These are phyloP conservation scores for Phocoena sinus DNA, from an alignment of 2,113 vertebrate species.

Conservation along the genomic window DNA sequence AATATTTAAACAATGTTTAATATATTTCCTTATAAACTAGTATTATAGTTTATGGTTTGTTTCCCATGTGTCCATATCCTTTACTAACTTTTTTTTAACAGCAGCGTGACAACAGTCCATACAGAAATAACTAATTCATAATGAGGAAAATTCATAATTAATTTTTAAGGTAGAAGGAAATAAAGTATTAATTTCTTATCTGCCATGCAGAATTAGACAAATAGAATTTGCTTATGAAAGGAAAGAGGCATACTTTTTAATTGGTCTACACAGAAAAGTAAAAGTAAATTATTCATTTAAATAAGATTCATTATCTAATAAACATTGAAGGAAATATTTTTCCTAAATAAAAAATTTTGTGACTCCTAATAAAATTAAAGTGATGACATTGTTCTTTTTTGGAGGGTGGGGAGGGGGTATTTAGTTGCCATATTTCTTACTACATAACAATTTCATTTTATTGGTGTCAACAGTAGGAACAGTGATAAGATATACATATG, in stretches of 20 bases:
- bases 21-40: slow-evolving; percentile 62
- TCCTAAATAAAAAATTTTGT: slow-evolving; percentile 62
- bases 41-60: slow-evolving; percentile 50
- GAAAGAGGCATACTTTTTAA: slow-evolving; percentile 46
- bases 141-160: slow-evolving; percentile 12
- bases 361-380: slow-evolving; percentile 62
- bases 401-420: not conserved
- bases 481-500: not conserved
- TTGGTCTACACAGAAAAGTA: slow-evolving; percentile 54
- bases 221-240: slow-evolving; percentile 53
- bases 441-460: not conserved
- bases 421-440: slow-evolving; percentile 48
- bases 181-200: slow-evolving; percentile 58
- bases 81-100: slow-evolving; percentile 55
- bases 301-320: slow-evolving; percentile 56
- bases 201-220: slow-evolving; percentile 61
- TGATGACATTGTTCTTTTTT: slow-evolving; percentile 50
- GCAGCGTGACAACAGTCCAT: slow-evolving; percentile 11
- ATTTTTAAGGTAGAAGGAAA: slow-evolving; percentile 55
- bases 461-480: not conserved
- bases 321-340: slow-evolving; percentile 64
- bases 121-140: slow-evolving; percentile 25
- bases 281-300: slow-evolving; percentile 60
- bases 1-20: slow-evolving; percentile 64
- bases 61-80: slow-evolving; percentile 47